A percentile compares a stretch with the other conserved stretches of the same genome.
phyloP scores from a whole-genome alignment of 2,113 vertebrate genomes.

The Passer montanus region DNA sequence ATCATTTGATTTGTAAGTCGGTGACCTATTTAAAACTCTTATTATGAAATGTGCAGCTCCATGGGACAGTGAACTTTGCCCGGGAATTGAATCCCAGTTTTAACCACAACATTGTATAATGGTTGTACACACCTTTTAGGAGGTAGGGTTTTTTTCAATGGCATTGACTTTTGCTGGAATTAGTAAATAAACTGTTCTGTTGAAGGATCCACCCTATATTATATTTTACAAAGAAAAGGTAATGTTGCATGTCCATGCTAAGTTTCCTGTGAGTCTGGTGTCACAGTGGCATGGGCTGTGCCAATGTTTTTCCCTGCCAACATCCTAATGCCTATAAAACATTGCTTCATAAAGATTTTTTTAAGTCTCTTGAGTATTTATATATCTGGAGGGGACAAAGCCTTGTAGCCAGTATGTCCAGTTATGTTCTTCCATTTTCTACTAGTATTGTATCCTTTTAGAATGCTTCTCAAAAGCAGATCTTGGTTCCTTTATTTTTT shows the following conservation, averaged over 20 bases:
- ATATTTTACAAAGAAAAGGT: constrained; percentile 14
- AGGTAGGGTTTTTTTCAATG: neutral
- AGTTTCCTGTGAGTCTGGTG: neutral
- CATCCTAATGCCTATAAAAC: constrained; percentile 38
- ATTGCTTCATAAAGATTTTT: constrained; percentile 47
- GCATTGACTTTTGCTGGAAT: constrained; percentile 31
- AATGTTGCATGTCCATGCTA: neutral
- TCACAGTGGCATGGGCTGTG: neutral
- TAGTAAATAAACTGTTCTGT: constrained; percentile 38
- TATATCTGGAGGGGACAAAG: constrained; percentile 1
- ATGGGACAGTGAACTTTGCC: constrained; percentile 67
- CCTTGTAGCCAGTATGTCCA: neutral
- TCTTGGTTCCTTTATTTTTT: constrained; percentile 31
- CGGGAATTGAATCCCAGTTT: constrained; percentile 53
- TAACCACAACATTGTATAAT: constrained; percentile 66
- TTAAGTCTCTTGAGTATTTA: constrained; percentile 12
- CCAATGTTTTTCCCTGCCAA: neutral
- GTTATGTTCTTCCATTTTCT: constrained; percentile 6
- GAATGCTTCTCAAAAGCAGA: neutral
- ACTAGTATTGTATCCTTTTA: neutral
- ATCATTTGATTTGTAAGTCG: constrained; percentile 8
- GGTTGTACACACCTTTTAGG: constrained; percentile 46
- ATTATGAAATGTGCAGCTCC: constrained; percentile 54
- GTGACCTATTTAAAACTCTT: constrained; percentile 61
- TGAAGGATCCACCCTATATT: constrained; percentile 12